Evolutionary conservation across 2,797 vertebrate genomes (phyloP), one percentile per base, ranked within the genome.

Genomic region (Eutrigla gurnardus): DNA sequence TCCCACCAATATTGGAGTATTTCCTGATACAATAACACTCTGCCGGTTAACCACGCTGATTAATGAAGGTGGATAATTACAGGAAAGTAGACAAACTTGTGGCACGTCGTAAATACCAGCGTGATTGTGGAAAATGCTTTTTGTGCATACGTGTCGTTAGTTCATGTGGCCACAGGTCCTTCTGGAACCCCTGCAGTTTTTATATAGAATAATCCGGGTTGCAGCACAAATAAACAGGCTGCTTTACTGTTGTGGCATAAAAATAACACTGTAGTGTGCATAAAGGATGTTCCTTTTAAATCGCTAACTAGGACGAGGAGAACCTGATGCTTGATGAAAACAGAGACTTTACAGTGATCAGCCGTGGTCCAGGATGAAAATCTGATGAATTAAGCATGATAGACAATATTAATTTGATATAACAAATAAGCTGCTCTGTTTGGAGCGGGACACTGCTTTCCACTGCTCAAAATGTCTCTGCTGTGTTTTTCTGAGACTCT

Each of bases 401-500:
- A n/a, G n/a, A n/a, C n/a, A n/a, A n/a, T 25, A 25, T 25, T 25
- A 25, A 25, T 25, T 25, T 25, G 25, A 25, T 25, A 25, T 25
- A 25, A 25, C 25, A 25, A 25, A 25, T 25, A 25, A 25, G 25
- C 25, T 25, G 25, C 25, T 25, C 25, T 25, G 25, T 25, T 25
- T 25, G 25, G 25, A 25, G 1, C 25, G 25, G 25, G 25, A 25
- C 2, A 25, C 25, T 25, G 25, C 25, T 25, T 25, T 25, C 25
- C 25, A 25, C 25, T 25, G 25, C 25, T 25, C 25, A 25, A 25
- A 2, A 25, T 12, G 5, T 12, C 50, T 67, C 32, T n/a, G 33
- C 55, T 9, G 5, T 10, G 32, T 42, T 43, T 45, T 17, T 37
- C 53, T 0, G 11, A 52, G 65, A 80, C 86, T 73, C 86, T 0